Conservation (phyloP, 2,113 vertebrate species). For the Ochotona princeps region DNA sequence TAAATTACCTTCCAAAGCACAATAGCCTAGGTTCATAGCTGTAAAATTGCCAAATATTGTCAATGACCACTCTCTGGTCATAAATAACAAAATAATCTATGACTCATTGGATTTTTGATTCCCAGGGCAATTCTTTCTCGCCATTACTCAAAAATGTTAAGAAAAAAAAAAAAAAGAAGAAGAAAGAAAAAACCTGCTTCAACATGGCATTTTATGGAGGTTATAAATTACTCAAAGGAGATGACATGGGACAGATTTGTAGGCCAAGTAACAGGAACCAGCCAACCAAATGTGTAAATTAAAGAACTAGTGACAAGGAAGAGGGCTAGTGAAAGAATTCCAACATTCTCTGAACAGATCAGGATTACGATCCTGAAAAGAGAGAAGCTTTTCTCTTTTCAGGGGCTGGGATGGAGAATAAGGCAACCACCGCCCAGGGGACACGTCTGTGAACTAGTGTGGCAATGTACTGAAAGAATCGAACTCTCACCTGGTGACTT, state of each 20-base stretch:
- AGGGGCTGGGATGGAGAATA: slow-evolving; percentile 22
- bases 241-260: slow-evolving; percentile 91
- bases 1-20: slow-evolving; percentile 92
- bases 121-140: slow-evolving; percentile 87
- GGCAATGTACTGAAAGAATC: slow-evolving; percentile 9
- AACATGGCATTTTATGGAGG: slow-evolving; percentile 89
- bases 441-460: slow-evolving; percentile 5
- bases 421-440: slow-evolving; percentile 62
- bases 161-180: slow-evolving; percentile 87
- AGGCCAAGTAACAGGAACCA: slow-evolving; percentile 85
- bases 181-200: slow-evolving; percentile 86
- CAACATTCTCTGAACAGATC: slow-evolving; percentile 78
- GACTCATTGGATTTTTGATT: slow-evolving; percentile 90
- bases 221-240: slow-evolving; percentile 90
- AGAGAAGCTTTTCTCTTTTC: slow-evolving; percentile 49
- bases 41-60: slow-evolving; percentile 91
- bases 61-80: slow-evolving; percentile 88
- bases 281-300: slow-evolving; percentile 87
- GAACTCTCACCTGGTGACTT: slow-evolving; percentile 53
- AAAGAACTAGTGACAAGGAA: slow-evolving; percentile 81
- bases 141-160: slow-evolving; percentile 89
- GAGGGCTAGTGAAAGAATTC: slow-evolving; percentile 81
- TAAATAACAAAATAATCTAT: slow-evolving; percentile 90
- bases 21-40: slow-evolving; percentile 87
- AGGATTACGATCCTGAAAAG: slow-evolving; percentile 70